Conservation (phyloP, 2,888 invertebrate species). For the Amphiduros pacificus region DNA sequence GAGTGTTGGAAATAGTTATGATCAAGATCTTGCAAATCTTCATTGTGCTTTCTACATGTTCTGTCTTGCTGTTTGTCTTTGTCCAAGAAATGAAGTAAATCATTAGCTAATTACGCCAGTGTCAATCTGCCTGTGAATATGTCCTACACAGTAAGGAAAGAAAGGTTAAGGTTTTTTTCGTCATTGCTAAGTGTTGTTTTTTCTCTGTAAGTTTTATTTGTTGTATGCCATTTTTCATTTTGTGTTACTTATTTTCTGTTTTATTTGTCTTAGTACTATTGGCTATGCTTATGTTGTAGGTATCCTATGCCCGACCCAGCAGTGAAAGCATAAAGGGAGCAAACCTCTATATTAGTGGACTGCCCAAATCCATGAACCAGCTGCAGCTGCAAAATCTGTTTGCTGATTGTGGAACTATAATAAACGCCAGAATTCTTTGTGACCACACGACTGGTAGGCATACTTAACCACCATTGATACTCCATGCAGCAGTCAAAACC, state of each 20-base stretch:
- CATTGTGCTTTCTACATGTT: no score
- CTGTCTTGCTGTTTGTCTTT: constrained; percentile 13
- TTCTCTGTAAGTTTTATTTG: neutral
- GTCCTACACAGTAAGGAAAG: no score
- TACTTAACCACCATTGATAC: no score
- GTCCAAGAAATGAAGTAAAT: no score
- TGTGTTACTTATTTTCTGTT: neutral
- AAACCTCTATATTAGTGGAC: constrained; percentile 61
- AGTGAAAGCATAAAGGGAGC: constrained; percentile 61
- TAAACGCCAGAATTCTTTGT: constrained; percentile 60
- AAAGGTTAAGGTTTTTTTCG: no score
- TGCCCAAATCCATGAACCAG: constrained; percentile 60
- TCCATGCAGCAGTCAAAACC: no score
- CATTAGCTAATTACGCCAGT: no score
- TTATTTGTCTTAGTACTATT: neutral
- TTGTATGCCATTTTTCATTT: neutral
- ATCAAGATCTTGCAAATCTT: no score
- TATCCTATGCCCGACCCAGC: constrained; percentile 61
- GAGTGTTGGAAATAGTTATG: no score
- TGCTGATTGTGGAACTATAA: constrained; percentile 59
- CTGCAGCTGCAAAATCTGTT: constrained; percentile 60
- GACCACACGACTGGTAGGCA: constrained; percentile 58
- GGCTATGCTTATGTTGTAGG: constrained; percentile 48
- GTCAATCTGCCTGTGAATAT: no score
- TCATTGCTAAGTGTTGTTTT: no score